Evolutionary conservation across 2,113 vertebrate species (phyloP).

Genomic region (Corvus hawaiiensis): DNA sequence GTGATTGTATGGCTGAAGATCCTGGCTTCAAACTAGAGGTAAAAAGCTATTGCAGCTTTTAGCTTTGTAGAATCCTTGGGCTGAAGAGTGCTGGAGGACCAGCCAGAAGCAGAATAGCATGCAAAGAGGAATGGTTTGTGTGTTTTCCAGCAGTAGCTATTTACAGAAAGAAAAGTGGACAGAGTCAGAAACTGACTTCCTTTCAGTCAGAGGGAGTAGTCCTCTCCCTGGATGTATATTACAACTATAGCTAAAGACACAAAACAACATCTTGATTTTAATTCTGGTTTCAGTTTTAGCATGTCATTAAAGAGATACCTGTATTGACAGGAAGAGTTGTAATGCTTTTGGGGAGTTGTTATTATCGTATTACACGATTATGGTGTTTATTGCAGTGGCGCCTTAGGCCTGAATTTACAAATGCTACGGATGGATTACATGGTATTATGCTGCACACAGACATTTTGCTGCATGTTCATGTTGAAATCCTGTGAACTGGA

Average conservation of each 20-base stretch:
- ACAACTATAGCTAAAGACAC: background rate
- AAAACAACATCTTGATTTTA: background rate
- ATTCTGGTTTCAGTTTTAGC: conserved; percentile 24
- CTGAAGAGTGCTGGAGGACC: background rate
- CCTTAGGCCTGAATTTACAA: conserved; percentile 52
- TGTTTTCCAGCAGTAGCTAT: background rate
- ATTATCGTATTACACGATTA: conserved; percentile 36
- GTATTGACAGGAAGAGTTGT: conserved; percentile 47
- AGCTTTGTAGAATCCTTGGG: background rate
- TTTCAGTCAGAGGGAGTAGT: background rate
- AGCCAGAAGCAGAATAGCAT: background rate
- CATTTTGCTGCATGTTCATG: background rate
- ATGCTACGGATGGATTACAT: background rate
- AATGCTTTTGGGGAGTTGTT: conserved; percentile 42
- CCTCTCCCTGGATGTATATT: background rate
- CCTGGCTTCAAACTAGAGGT: background rate
- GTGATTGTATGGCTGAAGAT: background rate
- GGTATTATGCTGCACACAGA: background rate
- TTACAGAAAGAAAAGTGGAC: background rate
- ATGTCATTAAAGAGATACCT: conserved; percentile 41
- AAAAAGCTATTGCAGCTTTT: background rate
- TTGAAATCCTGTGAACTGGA: conserved; percentile 43
- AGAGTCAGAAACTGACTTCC: background rate
- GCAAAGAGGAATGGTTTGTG: background rate
- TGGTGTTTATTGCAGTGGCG: conserved; percentile 31